Percentiles rank a stretch among this genome's conserved stretches.
These are phyloP conservation scores for Colius striatus DNA, from an alignment of 2,113 vertebrate genomes.

Conservation along the genomic window DNA sequence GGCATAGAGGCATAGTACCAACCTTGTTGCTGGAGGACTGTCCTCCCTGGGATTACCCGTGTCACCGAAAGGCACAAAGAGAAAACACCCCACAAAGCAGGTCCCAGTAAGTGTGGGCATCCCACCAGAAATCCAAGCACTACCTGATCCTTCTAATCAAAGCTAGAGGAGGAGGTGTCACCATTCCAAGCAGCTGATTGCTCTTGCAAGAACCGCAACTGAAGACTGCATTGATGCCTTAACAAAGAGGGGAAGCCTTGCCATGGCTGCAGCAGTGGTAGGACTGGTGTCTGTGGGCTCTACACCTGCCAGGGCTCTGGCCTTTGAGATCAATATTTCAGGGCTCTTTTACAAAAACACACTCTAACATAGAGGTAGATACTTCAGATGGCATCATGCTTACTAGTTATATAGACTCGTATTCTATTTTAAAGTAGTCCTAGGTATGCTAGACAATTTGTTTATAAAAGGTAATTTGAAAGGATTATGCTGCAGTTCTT, in stretches of 20 bases:
- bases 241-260: not conserved
- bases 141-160: not conserved
- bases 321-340: not conserved
- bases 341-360: not conserved
- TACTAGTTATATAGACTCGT: not conserved
- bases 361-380: not conserved
- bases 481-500: not conserved
- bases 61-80: not conserved
- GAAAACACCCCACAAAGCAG: not conserved
- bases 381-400: not conserved
- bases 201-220: not conserved
- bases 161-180: not conserved
- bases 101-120: not conserved
- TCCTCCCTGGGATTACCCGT: not conserved
- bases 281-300: not conserved
- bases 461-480: not conserved
- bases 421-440: not conserved
- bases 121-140: not conserved
- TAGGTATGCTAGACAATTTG: not conserved
- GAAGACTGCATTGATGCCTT: fast-evolving
- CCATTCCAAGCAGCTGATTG: not conserved
- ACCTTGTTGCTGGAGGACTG: not conserved
- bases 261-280: fast-evolving
- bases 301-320: not conserved
- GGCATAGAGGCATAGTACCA: not conserved